Evolutionary conservation across 2,797 vertebrate genomes (phyloP).

Genomic region (Artibeus lituratus): DNA sequence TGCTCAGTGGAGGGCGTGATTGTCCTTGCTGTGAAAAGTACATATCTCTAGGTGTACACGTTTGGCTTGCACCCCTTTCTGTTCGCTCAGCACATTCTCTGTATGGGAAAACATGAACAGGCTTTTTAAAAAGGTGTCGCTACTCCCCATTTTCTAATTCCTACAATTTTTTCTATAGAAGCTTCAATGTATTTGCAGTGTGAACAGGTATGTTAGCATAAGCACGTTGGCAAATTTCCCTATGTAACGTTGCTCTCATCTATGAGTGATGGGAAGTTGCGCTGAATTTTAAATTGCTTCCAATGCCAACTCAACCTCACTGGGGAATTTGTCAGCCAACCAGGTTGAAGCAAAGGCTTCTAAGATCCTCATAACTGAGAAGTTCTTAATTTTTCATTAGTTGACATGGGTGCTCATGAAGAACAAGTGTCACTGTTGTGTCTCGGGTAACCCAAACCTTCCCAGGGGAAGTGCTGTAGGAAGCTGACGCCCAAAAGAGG

Average conservation of each 20-base stretch:
- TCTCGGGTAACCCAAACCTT: neutral
- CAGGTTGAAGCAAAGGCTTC: neutral
- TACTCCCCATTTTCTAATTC: neutral
- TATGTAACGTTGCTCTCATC: neutral
- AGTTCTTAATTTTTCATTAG: constrained; percentile 24
- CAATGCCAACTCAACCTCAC: constrained; percentile 3
- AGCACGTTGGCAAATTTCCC: neutral
- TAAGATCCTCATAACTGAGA: neutral
- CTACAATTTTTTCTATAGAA: neutral
- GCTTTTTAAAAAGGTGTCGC: constrained; percentile 3
- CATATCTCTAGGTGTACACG: neutral
- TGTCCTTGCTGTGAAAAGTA: neutral
- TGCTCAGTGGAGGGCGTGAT: neutral
- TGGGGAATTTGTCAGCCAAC: neutral
- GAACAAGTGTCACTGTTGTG: neutral
- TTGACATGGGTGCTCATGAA: neutral
- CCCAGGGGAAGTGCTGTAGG: neutral
- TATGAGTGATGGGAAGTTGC: neutral
- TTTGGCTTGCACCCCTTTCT: neutral
- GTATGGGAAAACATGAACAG: neutral
- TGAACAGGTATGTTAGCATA: constrained; percentile 5
- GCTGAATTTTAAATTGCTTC: constrained; percentile 43
- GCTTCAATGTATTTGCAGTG: neutral
- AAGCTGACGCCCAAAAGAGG: neutral
- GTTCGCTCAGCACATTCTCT: neutral